phyloP scores from a whole-genome alignment of 1,140 invertebrate genomes.

The Listronotus bonariensis region DNA sequence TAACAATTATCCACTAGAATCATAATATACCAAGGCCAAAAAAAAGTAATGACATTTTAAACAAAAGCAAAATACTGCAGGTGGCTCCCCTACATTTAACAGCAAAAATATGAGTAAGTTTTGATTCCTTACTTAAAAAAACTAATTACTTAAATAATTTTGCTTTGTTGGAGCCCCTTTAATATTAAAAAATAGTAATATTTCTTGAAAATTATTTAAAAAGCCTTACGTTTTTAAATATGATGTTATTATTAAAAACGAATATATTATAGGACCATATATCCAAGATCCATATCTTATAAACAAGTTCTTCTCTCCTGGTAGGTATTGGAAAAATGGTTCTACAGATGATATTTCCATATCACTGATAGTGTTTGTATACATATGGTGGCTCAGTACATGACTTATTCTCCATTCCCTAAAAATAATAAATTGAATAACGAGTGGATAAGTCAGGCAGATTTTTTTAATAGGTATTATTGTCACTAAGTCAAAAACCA shows the following conservation, averaged over 20 bases:
- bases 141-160: too few species aligned
- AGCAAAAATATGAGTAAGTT: too few species aligned
- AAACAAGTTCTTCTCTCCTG: slow-evolving; percentile 58
- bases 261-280: slow-evolving; percentile 59
- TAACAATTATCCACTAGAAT: too few species aligned
- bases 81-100: too few species aligned
- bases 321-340: slow-evolving; percentile 72
- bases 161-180: background rate
- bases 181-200: background rate
- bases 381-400: slow-evolving; percentile 78
- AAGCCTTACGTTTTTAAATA: slow-evolving; percentile 58
- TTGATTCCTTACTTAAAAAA: too few species aligned
- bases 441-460: too few species aligned
- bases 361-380: slow-evolving; percentile 78
- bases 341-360: slow-evolving; percentile 73
- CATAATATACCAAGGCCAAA: too few species aligned
- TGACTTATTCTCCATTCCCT: slow-evolving; percentile 79
- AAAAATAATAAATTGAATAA: slow-evolving; percentile 39
- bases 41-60: too few species aligned
- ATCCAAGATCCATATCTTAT: slow-evolving; percentile 57
- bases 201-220: slow-evolving; percentile 5
- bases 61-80: too few species aligned
- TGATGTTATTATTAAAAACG: slow-evolving; percentile 41
- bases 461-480: too few species aligned
- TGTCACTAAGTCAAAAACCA: too few species aligned